A percentile compares a stretch with the other conserved stretches of the same genome.
Conservation (phyloP, 2,797 vertebrate species). For the Rhinichthys osculus region DNA sequence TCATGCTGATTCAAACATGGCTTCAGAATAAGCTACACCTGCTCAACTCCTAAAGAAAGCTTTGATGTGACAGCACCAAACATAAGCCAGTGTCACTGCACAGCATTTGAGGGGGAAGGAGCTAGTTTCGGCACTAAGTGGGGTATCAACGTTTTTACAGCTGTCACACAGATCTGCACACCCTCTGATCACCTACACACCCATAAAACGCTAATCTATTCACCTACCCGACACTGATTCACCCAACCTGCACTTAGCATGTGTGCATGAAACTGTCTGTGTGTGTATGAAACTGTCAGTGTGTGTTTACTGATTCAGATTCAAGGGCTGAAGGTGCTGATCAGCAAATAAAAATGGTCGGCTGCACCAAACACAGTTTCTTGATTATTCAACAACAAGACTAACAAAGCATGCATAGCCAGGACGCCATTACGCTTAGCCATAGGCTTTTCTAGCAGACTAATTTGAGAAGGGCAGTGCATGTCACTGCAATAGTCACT, state of each 20-base stretch:
- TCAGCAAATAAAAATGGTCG: not conserved
- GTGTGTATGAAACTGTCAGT: not conserved
- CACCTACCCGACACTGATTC: slow-evolving; percentile 4
- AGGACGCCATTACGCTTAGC: not conserved
- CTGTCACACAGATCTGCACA: slow-evolving; percentile 47
- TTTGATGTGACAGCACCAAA: slow-evolving; percentile 77
- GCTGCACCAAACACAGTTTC: not conserved
- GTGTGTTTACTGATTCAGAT: not conserved
- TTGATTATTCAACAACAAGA: slow-evolving; percentile 18
- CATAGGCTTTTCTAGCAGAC: not conserved
- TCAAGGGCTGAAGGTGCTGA: slow-evolving; percentile 1
- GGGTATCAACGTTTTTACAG: slow-evolving; percentile 67
- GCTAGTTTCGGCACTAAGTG: slow-evolving; percentile 67
- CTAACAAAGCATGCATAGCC: not conserved
- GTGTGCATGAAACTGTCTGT: slow-evolving; percentile 15
- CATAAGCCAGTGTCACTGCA: slow-evolving; percentile 66
- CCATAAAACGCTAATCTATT: slow-evolving; percentile 35
- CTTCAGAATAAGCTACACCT: slow-evolving; percentile 72
- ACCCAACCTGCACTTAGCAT: not conserved
- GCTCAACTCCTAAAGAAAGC: slow-evolving; percentile 74
- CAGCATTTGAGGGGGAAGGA: slow-evolving; percentile 61
- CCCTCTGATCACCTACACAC: slow-evolving; percentile 45
- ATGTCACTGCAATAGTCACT: too few species aligned
- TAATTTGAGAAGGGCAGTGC: not conserved
- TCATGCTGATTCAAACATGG: slow-evolving; percentile 71